Conservation (phyloP, 2,888 invertebrate species). For the Scelioninae gen. 1 region DNA sequence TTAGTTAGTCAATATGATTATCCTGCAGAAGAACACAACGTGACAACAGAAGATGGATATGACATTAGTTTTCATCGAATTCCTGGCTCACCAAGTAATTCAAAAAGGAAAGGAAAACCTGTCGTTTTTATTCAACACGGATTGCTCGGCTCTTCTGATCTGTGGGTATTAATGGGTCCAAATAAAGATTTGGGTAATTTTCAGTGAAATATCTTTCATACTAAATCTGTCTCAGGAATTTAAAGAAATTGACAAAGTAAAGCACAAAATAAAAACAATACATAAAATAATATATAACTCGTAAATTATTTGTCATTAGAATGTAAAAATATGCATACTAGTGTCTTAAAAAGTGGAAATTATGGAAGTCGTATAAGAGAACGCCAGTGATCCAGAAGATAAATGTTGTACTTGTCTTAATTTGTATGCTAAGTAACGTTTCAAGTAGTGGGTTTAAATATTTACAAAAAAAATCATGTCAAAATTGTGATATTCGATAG, state of each 20-base stretch:
- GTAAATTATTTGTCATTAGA: constrained; percentile 10
- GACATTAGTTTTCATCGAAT: constrained; percentile 77
- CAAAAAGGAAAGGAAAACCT: constrained; percentile 71
- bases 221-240: background rate
- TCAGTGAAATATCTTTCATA: constrained; percentile 15
- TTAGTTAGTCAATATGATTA: constrained; percentile 75
- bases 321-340: constrained; percentile 24
- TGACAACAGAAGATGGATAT: constrained; percentile 79
- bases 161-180: constrained; percentile 78
- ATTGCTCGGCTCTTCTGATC: constrained; percentile 77
- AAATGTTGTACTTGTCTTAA: constrained; percentile 23
- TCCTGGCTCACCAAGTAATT: constrained; percentile 74
- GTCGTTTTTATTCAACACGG: constrained; percentile 79
- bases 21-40: constrained; percentile 77
- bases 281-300: constrained; percentile 1
- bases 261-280: constrained; percentile 6
- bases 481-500: constrained; percentile 7
- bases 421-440: constrained; percentile 27
- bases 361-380: constrained; percentile 15
- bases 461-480: constrained; percentile 14
- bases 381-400: constrained; percentile 28
- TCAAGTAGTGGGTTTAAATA: constrained; percentile 20
- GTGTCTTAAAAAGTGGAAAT: constrained; percentile 22
- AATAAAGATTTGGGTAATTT: constrained; percentile 79
- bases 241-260: background rate